These are phyloP conservation scores for Probaryconus sp. DNA, from an alignment of 1,140 invertebrate genomes.

Conservation along the genomic window DNA sequence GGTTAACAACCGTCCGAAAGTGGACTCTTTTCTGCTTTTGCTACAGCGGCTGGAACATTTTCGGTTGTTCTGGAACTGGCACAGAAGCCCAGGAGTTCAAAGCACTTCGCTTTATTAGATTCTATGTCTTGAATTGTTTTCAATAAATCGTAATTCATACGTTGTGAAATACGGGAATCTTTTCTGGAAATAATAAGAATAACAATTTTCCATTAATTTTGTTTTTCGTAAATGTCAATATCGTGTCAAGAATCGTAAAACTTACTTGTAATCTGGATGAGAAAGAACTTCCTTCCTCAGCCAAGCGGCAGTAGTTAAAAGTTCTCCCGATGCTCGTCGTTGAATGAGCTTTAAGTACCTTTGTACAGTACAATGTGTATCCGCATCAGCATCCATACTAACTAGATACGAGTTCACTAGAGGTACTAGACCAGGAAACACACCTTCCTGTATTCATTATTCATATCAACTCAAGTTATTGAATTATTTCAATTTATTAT, in stretches of 20 bases:
- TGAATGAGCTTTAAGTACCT: conserved; percentile 98
- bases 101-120: conserved; percentile 84
- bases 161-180: conserved; percentile 93
- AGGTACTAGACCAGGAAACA: conserved; percentile 97
- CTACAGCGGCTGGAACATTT: conserved; percentile 85
- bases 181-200: conserved; percentile 79
- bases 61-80: conserved; percentile 88
- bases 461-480: too few species aligned
- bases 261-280: conserved; percentile 94
- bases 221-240: background rate
- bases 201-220: background rate
- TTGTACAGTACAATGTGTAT: conserved; percentile 97
- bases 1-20: conserved; percentile 59
- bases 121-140: conserved; percentile 87
- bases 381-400: conserved; percentile 96
- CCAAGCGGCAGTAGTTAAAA: conserved; percentile 93
- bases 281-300: conserved; percentile 92
- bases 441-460: conserved; percentile 82
- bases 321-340: conserved; percentile 90
- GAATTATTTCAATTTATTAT: too few species aligned
- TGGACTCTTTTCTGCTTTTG: conserved; percentile 78
- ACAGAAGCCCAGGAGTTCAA: conserved; percentile 86
- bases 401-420: conserved; percentile 95
- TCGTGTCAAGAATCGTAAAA: conserved; percentile 16
- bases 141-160: conserved; percentile 96